Conservation (phyloP, 2,888 invertebrate genomes). For the Tupiocoris notatus region DNA sequence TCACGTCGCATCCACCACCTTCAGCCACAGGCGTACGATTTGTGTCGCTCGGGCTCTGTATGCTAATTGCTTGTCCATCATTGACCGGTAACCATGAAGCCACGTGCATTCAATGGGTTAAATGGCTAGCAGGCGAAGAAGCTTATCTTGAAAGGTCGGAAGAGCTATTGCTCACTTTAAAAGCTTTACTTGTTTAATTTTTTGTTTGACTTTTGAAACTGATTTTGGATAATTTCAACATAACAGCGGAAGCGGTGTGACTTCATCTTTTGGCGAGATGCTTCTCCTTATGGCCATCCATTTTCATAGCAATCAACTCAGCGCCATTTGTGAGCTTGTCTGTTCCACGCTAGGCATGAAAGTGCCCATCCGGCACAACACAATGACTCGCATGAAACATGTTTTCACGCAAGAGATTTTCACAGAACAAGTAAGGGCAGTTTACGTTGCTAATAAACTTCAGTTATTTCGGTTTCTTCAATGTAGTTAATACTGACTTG, state of each 20-base stretch:
- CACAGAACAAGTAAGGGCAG: conserved; percentile 82
- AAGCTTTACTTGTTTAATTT: no score
- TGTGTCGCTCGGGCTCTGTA: conserved; percentile 87
- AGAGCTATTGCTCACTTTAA: no score
- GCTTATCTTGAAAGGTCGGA: conserved; percentile 83
- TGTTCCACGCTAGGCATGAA: conserved; percentile 95
- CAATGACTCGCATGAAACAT: conserved; percentile 83
- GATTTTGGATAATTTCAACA: no score
- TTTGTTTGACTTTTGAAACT: not conserved
- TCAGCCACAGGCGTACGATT: conserved; percentile 91
- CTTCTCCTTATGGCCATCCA: conserved; percentile 92
- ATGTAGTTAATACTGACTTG: no score
- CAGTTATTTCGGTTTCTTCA: not conserved
- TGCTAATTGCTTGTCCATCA: conserved; percentile 91
- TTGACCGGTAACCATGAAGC: conserved; percentile 73
- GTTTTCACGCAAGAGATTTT: conserved; percentile 96
- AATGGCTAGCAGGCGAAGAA: conserved; percentile 88
- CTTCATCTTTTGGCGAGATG: conserved; percentile 93
- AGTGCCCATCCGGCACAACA: conserved; percentile 76
- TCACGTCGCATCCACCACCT: conserved; percentile 84
- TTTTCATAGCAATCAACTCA: conserved; percentile 91
- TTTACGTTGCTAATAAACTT: no score
- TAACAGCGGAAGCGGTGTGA: conserved; percentile 71
- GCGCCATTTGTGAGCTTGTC: conserved; percentile 89
- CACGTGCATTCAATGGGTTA: conserved; percentile 86